Evolutionary conservation across 2,888 invertebrate species (phyloP), one percentile per base, ranked within the genome.

Genomic region (Leptinotarsa rubiginosa): DNA sequence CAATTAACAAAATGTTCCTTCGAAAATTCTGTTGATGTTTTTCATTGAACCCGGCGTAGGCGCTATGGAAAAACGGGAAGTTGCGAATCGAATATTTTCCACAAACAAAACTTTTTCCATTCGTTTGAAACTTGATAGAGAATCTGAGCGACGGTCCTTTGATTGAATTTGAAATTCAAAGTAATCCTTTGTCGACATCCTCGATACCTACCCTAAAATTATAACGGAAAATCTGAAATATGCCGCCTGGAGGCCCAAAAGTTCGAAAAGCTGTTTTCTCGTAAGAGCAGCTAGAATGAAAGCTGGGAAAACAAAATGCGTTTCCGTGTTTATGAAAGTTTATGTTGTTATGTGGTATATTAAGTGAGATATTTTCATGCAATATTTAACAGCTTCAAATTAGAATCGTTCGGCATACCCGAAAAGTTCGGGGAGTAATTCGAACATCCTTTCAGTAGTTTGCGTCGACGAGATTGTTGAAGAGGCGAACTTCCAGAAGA

Each of bases 361-460:
- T 59, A 59, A 59, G 56, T 59, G 59, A 59, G 59, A 59, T 59
- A 59, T 59, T 59, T 59, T 25, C 59, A 25, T 59, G 59, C 59
- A 59, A 59, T 59, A 59, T 59, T 59, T 22, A 59, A 59, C 59
- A 59, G 59, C 59, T 59, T 5, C 10, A 59, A 59, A 59, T 22
- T 25, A 22, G 59, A 59, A 59, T 59, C 3, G 16, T 22, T 59
- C 59, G 5, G 59, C 22, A 59, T 22, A 16, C 18, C 25, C 59
- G 59, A 59, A 25, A 59, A 59, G 59, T 59, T 59, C 15, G 25
- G 4, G 4, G 41, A 41, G 41, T 31, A 16, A 13, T 59, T 59
- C 12, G 59, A 59, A 59, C 59, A 59, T 15, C 59, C 22, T 16
- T 59, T 59, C 15, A 7, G 59, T 3, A 59, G 59, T 59, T 59